A percentile compares a stretch with the other conserved stretches of the same genome.
Evolutionary conservation across 2,888 invertebrate genomes (phyloP).

Genomic region (Zhuqinia jingwanae): DNA sequence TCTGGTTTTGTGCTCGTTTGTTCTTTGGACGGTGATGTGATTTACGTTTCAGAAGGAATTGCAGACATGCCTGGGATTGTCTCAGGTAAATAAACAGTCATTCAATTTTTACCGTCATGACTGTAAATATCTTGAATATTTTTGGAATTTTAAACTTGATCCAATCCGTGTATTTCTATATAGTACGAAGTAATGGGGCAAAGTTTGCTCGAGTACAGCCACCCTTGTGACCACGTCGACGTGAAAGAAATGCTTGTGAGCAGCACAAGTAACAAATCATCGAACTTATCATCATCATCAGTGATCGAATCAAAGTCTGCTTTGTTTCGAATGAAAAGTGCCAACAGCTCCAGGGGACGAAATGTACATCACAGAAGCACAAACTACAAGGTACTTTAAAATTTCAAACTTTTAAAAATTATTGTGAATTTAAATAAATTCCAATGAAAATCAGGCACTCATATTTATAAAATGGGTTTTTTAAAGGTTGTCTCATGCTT

Average conservation of each 20-base stretch:
- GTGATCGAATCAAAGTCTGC: constrained; percentile 83
- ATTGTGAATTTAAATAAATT: neutral
- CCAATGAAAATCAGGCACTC: neutral
- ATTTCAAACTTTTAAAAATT: no score
- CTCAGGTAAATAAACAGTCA: constrained; percentile 51
- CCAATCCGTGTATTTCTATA: constrained; percentile 80
- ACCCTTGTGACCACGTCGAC: constrained; percentile 97
- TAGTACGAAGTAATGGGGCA: constrained; percentile 98
- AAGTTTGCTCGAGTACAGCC: constrained; percentile 95
- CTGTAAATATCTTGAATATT: neutral
- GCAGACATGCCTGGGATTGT: constrained; percentile 93
- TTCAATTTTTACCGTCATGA: neutral
- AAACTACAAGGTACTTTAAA: constrained; percentile 90
- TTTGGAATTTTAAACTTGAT: neutral
- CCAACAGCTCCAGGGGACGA: constrained; percentile 96
- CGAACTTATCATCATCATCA: constrained; percentile 78
- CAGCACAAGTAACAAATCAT: constrained; percentile 35
- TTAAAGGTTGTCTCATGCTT: constrained; percentile 93
- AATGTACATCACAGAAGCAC: constrained; percentile 98
- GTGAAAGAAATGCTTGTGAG: constrained; percentile 82
- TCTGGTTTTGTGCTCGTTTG: constrained; percentile 95
- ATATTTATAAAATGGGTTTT: constrained; percentile 53
- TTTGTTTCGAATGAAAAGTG: constrained; percentile 94
- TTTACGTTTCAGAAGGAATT: constrained; percentile 96
- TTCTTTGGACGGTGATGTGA: constrained; percentile 94